A percentile compares a stretch with the other conserved stretches of the same genome.
These are phyloP conservation scores for Rhopalosiphum nymphaeae DNA, from an alignment of 2,888 invertebrate species.

Conservation along the genomic window DNA sequence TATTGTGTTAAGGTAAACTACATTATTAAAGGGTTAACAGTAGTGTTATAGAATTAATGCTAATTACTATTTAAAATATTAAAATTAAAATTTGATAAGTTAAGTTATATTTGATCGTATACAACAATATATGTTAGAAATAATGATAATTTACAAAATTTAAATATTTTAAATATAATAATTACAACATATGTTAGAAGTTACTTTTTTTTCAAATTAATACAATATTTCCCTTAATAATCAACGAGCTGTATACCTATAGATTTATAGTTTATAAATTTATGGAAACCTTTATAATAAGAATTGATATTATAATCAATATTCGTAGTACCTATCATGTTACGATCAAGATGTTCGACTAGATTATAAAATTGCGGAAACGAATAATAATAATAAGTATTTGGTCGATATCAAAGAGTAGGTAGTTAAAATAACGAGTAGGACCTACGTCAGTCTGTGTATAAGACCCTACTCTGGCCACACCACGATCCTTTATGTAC, in stretches of 20 bases:
- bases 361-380: neutral
- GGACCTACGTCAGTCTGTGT: neutral
- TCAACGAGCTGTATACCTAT: neutral
- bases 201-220: neutral
- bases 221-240: neutral
- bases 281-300: neutral
- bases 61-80: neutral
- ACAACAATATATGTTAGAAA: neutral
- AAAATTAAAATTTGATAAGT: neutral
- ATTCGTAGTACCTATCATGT: neutral
- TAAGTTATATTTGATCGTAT: neutral
- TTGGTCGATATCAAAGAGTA: neutral
- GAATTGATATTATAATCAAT: neutral
- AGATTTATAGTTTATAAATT: neutral
- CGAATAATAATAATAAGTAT: neutral
- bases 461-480: neutral
- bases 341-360: neutral
- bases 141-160: neutral
- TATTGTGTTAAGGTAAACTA: neutral
- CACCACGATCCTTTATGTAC: neutral
- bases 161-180: neutral
- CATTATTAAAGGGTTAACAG: neutral
- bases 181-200: neutral
- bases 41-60: neutral
- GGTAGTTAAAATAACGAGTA: slow-evolving; percentile 17